Evolutionary conservation across 2,113 vertebrate genomes (phyloP).

Genomic region (Dryoscopus gambensis): DNA sequence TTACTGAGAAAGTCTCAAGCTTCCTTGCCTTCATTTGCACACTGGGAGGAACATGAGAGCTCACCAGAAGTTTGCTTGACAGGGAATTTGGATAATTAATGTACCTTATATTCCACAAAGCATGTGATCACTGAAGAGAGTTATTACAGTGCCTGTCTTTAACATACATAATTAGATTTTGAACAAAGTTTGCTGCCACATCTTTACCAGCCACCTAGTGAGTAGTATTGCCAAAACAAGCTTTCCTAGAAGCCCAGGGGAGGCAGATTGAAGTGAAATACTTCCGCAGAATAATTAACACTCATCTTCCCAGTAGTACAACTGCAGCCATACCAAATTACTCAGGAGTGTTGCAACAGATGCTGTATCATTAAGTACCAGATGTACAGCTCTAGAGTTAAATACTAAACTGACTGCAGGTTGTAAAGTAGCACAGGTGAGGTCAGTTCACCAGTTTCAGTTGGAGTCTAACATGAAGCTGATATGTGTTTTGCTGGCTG

Average conservation of each 20-base stretch:
- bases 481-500: not conserved
- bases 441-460: not conserved
- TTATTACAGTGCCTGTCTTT: not conserved
- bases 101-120: not conserved
- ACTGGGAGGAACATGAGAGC: not conserved
- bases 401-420: not conserved
- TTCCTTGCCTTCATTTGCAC: not conserved
- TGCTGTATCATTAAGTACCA: constrained; percentile 26
- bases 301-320: not conserved
- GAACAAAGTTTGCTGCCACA: not conserved
- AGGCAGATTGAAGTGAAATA: not conserved
- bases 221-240: not conserved
- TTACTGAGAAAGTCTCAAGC: not conserved
- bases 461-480: not conserved
- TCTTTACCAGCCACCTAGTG: not conserved
- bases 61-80: constrained; percentile 7
- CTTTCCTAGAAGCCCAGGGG: not conserved
- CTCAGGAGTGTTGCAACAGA: not conserved
- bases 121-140: not conserved
- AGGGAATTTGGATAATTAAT: not conserved
- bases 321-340: not conserved
- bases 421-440: not conserved
- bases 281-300: not conserved
- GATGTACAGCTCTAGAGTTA: not conserved
- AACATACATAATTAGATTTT: not conserved